Evolutionary conservation across 2,888 invertebrate species (phyloP).

Genomic region (Cheilosia pagana): DNA sequence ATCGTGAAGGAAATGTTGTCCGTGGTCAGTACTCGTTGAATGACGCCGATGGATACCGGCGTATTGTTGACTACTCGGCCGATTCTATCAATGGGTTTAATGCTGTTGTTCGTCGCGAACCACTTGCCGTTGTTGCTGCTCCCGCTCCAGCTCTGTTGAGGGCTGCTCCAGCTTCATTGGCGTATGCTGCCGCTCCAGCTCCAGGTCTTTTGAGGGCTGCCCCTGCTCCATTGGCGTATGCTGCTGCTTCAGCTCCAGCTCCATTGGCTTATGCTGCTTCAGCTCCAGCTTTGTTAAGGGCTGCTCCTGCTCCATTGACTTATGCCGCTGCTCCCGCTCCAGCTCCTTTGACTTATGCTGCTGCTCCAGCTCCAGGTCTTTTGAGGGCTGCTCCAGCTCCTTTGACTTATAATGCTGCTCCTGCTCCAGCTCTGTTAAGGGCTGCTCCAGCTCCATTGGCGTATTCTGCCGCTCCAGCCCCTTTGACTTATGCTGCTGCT

Average conservation of each 20-base stretch:
- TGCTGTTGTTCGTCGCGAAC: slow-evolving; percentile 65
- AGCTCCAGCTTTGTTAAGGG: slow-evolving; percentile 26
- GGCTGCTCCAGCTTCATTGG: slow-evolving; percentile 77
- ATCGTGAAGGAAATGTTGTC: slow-evolving; percentile 62
- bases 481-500: slow-evolving; percentile 51
- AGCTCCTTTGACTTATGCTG: slow-evolving; percentile 46
- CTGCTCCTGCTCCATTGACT: slow-evolving; percentile 77
- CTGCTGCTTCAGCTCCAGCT: slow-evolving; percentile 51
- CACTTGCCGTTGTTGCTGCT: slow-evolving; percentile 40
- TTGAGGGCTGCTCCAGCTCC: slow-evolving; percentile 45
- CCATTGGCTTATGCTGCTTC: slow-evolving; percentile 64
- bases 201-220: slow-evolving; percentile 39
- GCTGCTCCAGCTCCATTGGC: slow-evolving; percentile 39
- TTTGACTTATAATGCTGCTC: slow-evolving; percentile 79
- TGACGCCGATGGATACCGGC: slow-evolving; percentile 67
- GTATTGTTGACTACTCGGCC: slow-evolving; percentile 66
- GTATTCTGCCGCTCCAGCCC: slow-evolving; percentile 45
- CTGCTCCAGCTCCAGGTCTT: slow-evolving; percentile 3
- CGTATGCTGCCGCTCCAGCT: slow-evolving; percentile 65
- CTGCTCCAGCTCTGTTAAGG: slow-evolving; percentile 53
- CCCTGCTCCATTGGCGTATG: slow-evolving; percentile 80
- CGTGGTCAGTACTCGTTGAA: slow-evolving; percentile 70
- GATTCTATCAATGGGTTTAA: slow-evolving; percentile 69
- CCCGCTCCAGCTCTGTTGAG: slow-evolving; percentile 28
- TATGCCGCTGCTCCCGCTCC: slow-evolving; percentile 72